Evolutionary conservation across 1,140 invertebrate species (phyloP), one percentile per base, ranked within the genome.

Genomic region (Megalopta genalis): DNA sequence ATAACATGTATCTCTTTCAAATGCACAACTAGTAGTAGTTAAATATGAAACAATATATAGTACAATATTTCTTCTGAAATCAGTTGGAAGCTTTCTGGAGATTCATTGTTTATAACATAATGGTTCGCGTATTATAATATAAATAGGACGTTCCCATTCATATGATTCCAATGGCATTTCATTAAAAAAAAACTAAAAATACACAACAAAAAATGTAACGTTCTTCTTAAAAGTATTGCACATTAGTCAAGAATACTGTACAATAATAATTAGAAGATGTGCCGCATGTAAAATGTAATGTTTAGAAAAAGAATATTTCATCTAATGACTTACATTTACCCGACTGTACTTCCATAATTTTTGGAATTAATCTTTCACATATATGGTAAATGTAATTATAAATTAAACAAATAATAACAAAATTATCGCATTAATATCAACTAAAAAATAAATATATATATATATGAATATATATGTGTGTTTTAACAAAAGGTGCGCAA

Each of bases 1-100:
- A 60, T 57, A 67, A 85, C 84, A 82, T 77, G 84, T 76, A 85
- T 87, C 74, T 87, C 67, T 85, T 82, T 77, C 75, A 65, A 83
- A 85, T 85, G 74, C 74, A 83, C 70, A 80, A 81, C 77, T 74
- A 21, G 32, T 42, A 49, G 57, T 72, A 42, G 32, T 71, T 80
- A 32, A 84, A 80, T 52, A 76, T 42, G 71, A 66, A 67, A 83
- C 70, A 71, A 46, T 54, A 84, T 71, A 63, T n/a, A 16, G 71
- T 66, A 71, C 49, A 60, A 59, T 25, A 52, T 14, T 39, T 18
- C 21, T 25, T 14, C 52, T 64, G 18, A 63, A 71, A 64, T 14
- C 27, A 12, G 39, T 42, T 37, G 62, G 10, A 71, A 27, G 9
- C 9, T 42, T 32, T 68, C 14, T 25, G 37, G 8, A 76, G 67